Base-by-base conservation (phyloP, 2,797 vertebrate species). In the Microhierax caerulescens region DNA sequence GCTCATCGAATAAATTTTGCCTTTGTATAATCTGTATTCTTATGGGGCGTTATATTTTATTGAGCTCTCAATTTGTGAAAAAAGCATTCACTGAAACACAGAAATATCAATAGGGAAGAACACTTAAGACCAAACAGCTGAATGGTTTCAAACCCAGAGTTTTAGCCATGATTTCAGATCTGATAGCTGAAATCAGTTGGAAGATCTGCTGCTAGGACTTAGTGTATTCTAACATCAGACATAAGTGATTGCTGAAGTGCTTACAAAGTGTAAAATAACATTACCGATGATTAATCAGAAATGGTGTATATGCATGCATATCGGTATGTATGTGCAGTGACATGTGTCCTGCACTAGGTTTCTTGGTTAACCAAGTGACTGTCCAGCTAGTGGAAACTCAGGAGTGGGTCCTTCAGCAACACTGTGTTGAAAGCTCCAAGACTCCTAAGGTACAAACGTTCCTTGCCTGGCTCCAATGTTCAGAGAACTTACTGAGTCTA, bases 1-100 rank as follows among this genome's bases (percentile, higher is more conserved):
- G 95, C 79, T 96, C 57, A n/a, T 75, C 73, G 76, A 96, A 95
- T 91, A 95, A 97, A 95, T 78, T 93, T 90, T 94, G 57, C 75
- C 60, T 92, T 88, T 89, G 63, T 59, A 93, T 75, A 86, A 86
- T 96, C 93, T 95, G 43, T 78, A 78, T 75, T 94, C 85, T 96
- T 95, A 84, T 24, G 36, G 41, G 36, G 48, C 63, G 37, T 96
- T 96, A 84, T 64, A 59, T 95, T 96, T 97, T 95, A 97, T 67
- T 81, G 83, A 96, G 86, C 85, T 94, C 93, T 94, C 88, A 85
- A 80, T 89, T 88, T 97, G 84, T 95, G 80, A 93, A 76, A 94
- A 96, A 39, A 77, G 21, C 76, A 79, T 85, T 82, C 80, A 85
- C 59, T 94, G 69, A 95, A 96, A 88, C 72, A 63, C 18, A 25